Evolutionary conservation across 2,888 invertebrate species (phyloP), one percentile per base, ranked within the genome.

Genomic region (Ischnura elegans): DNA sequence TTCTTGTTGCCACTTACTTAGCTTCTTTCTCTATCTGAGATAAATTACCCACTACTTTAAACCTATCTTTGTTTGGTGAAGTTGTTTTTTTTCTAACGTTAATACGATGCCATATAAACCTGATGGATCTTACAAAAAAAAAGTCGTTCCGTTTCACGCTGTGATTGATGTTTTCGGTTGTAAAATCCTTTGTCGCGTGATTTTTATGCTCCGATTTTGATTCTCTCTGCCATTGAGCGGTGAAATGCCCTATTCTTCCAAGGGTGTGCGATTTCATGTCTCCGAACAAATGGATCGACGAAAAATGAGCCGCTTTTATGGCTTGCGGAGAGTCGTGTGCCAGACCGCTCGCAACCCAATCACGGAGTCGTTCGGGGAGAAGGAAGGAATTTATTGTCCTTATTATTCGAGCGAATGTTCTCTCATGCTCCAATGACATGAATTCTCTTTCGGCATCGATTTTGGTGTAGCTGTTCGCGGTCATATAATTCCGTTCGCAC

Each of bases 301-400:
- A 76, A 36, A 29, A 76, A 76, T 61, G n/a, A 61, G 61, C 3
- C 36, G 76, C 2, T 13, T 76, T 76, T 76, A 36, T 76, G 36
- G 76, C 76, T 36, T 66, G 47, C 13, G 10, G 36, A 16, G 76
- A 76, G 36, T 21, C 76, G 76, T 76, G 76, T 76, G 76, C 76
- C 76, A 76, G 76, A 76, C 76, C 10, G 76, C 36, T 36, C 16
- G 29, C 13, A 36, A 36, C 1, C 76, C 76, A 76, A 36, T 76
- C 36, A 36, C 36, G 76, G 29, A 25, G 76, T 76, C 36, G 76
- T 8, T 10, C 10, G 76, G 36, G 25, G 36, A 36, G 13, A 29
- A 76, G 76, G 76, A 76, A 76, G 76, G 76, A 76, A 76, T 76
- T 76, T 76, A 76, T 76, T 76, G 76, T 76, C 76, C 76, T 76